These are phyloP conservation scores for Gallinago nigripennis DNA, from an alignment of 2,797 vertebrate genomes.

Conservation along the genomic window DNA sequence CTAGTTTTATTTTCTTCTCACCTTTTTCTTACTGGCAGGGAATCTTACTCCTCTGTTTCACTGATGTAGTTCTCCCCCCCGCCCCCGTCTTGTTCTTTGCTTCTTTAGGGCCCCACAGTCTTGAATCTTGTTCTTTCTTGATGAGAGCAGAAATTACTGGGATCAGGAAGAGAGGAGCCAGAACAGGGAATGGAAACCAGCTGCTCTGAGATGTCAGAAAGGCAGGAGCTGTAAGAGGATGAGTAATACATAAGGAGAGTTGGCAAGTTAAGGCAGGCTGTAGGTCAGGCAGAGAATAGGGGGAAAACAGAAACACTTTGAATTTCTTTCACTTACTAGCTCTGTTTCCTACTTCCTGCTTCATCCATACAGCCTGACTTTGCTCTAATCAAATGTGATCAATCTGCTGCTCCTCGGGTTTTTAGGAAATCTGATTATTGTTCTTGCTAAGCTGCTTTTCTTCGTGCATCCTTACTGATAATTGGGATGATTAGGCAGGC, in stretches of 20 bases:
- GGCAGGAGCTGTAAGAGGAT: slow-evolving; percentile 7
- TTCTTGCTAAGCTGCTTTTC: not conserved
- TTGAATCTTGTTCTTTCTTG: slow-evolving; percentile 18
- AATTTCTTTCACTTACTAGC: not conserved
- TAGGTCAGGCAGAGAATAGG: not conserved
- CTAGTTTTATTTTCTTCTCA: not conserved
- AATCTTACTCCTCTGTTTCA: not conserved
- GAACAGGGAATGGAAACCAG: slow-evolving; percentile 57
- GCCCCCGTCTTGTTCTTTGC: not conserved
- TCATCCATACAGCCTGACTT: not conserved
- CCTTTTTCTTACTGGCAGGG: not conserved
- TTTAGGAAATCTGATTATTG: not conserved
- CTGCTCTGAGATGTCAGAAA: slow-evolving; percentile 49
- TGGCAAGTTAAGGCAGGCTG: slow-evolving; percentile 20
- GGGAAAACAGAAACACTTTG: not conserved
- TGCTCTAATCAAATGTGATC: not conserved
- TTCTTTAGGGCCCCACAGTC: slow-evolving; percentile 18
- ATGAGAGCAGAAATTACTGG: slow-evolving; percentile 42
- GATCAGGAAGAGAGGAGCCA: slow-evolving; percentile 47
- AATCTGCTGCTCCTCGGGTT: not conserved
- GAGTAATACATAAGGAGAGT: not conserved
- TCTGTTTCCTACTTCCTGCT: not conserved
- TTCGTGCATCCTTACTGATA: not conserved
- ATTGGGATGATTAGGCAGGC: not conserved
- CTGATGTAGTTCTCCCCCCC: not conserved